Conservation (phyloP, 2,113 vertebrate genomes). For the Notarius quadriscutis region DNA sequence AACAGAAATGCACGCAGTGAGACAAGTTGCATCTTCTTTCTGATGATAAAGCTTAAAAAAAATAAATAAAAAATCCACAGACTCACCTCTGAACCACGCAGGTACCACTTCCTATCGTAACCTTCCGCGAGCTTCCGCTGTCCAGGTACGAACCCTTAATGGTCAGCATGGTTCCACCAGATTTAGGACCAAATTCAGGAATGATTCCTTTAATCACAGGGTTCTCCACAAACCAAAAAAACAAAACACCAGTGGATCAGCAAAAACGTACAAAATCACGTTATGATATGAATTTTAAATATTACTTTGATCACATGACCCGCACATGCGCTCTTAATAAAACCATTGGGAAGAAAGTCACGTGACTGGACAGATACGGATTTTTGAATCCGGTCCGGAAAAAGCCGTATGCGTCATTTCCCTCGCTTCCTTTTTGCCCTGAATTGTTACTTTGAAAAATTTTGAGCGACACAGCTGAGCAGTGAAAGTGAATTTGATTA, state of each 20-base stretch:
- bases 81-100: conserved; percentile 87
- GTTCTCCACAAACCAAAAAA: conserved; percentile 70
- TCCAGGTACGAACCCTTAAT: conserved; percentile 83
- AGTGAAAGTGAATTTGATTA: no score
- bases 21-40: background rate
- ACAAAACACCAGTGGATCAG: background rate
- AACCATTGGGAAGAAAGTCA: no score
- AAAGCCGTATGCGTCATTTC: no score
- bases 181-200: conserved; percentile 88
- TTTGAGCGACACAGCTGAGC: no score
- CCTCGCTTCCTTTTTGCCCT: no score
- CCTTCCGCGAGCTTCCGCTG: conserved; percentile 80
- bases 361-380: no score
- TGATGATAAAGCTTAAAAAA: background rate
- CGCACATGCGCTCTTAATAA: no score
- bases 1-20: conserved; percentile 1
- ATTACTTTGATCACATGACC: background rate
- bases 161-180: conserved; percentile 88
- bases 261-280: background rate
- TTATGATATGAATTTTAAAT: background rate
- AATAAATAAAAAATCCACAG: background rate
- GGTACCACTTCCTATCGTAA: conserved; percentile 81
- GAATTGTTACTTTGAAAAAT: no score
- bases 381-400: no score
- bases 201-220: conserved; percentile 85